A percentile compares a stretch with the other conserved stretches of the same genome.
Conservation (phyloP, 2,797 vertebrate genomes). For the Antrozous pallidus region DNA sequence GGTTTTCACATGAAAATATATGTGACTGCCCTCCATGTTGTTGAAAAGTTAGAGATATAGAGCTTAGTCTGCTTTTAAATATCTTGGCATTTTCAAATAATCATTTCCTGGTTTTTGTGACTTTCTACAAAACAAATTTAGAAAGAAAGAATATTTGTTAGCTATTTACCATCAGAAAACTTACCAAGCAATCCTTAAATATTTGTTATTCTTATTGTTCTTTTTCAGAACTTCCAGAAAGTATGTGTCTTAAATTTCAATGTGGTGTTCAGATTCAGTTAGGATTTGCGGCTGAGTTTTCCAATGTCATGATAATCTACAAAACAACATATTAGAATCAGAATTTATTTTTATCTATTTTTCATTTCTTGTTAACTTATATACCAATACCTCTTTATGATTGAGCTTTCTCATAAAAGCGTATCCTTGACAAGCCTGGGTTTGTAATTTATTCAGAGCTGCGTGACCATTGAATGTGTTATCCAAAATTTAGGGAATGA, state of each 20-base stretch:
- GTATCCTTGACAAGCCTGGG: background rate
- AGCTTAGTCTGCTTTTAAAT: background rate
- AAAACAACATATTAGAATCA: constrained; percentile 63
- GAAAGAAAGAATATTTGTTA: background rate
- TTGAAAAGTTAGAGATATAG: background rate
- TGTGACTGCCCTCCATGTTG: background rate
- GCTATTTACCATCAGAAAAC: background rate
- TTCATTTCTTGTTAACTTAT: background rate
- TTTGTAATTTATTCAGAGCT: background rate
- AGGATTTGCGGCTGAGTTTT: constrained; percentile 97
- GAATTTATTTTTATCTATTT: background rate
- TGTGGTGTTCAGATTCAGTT: constrained; percentile 94
- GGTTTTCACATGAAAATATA: background rate
- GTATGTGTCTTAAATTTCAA: constrained; percentile 90
- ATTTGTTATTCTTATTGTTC: background rate
- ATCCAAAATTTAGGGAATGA: background rate
- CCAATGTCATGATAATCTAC: constrained; percentile 96
- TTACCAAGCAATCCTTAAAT: background rate
- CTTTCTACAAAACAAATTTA: background rate
- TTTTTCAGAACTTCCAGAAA: constrained; percentile 92
- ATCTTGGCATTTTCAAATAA: background rate
- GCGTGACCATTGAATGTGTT: background rate
- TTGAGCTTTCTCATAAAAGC: background rate
- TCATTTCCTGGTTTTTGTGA: background rate
- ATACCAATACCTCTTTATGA: background rate